A percentile compares a stretch with the other conserved stretches of the same genome.
Evolutionary conservation across 1,140 invertebrate genomes (phyloP).

Genomic region (Drosophila watanabei): DNA sequence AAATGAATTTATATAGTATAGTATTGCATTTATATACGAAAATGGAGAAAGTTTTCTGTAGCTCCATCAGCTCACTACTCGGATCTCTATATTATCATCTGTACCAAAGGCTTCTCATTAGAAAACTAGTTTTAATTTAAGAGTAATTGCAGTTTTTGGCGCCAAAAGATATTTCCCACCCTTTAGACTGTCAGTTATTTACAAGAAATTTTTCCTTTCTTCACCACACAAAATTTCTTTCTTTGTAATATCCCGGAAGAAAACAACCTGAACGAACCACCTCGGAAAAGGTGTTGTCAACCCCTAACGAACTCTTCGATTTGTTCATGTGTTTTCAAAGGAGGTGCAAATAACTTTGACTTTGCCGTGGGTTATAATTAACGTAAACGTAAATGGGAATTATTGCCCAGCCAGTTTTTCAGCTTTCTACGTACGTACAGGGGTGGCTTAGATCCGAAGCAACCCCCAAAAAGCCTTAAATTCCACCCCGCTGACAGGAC

Average conservation of each 20-base stretch:
- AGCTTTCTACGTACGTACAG: neutral
- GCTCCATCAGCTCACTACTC: neutral
- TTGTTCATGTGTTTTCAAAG: conserved; percentile 12
- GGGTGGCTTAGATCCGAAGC: conserved; percentile 29
- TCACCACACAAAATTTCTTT: conserved; percentile 5
- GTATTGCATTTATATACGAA: neutral
- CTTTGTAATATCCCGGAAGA: neutral
- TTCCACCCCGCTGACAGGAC: conserved; percentile 41
- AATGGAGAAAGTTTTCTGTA: neutral
- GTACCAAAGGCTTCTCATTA: neutral
- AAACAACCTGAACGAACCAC: conserved; percentile 31
- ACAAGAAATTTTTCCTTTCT: neutral
- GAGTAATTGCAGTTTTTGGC: conserved; percentile 4
- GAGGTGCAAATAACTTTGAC: conserved; percentile 39
- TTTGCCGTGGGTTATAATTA: conserved; percentile 35
- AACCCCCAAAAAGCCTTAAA: conserved; percentile 44
- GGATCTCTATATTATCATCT: no score
- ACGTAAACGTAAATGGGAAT: conserved; percentile 37
- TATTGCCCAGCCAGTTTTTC: conserved; percentile 56
- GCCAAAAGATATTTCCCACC: conserved; percentile 4
- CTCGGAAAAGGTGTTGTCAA: conserved; percentile 10
- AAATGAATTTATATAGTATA: neutral
- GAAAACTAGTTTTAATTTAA: neutral
- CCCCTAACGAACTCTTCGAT: conserved; percentile 24
- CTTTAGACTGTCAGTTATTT: neutral